Evolutionary conservation across 2,888 invertebrate genomes (phyloP).

Genomic region (Oligia latruncula): DNA sequence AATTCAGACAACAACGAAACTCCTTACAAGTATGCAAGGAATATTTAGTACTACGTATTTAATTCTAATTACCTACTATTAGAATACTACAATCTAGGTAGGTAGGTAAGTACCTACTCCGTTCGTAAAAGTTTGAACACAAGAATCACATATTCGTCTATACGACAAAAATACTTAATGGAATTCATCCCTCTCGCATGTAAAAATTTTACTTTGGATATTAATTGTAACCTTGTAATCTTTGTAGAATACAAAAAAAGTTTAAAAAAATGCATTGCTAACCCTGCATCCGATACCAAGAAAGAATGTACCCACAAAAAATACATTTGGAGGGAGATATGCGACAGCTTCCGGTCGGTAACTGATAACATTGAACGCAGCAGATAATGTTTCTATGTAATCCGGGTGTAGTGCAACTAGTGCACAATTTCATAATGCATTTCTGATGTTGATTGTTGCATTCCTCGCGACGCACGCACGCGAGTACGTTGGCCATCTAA

Average conservation of each 20-base stretch:
- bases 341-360: constrained; percentile 65
- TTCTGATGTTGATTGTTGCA: constrained; percentile 76
- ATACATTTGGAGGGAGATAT: constrained; percentile 39
- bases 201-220: neutral
- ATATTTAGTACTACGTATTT: no score
- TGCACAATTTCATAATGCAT: constrained; percentile 73
- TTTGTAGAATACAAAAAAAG: neutral
- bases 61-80: no score
- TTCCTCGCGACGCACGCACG: constrained; percentile 69
- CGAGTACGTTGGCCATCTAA: constrained; percentile 67
- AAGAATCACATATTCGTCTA: neutral
- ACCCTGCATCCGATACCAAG: constrained; percentile 19
- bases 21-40: neutral
- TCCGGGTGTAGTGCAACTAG: constrained; percentile 43
- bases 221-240: neutral
- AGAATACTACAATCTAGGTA: neutral
- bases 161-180: neutral
- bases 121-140: neutral
- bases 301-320: constrained; percentile 23
- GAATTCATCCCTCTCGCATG: neutral
- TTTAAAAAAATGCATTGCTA: neutral
- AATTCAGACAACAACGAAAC: neutral
- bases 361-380: constrained; percentile 58
- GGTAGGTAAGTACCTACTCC: neutral
- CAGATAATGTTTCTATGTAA: constrained; percentile 42